Percentiles rank a stretch among this genome's conserved stretches.
Conservation (phyloP, 2,113 vertebrate genomes). For the Anguilla rostrata region DNA sequence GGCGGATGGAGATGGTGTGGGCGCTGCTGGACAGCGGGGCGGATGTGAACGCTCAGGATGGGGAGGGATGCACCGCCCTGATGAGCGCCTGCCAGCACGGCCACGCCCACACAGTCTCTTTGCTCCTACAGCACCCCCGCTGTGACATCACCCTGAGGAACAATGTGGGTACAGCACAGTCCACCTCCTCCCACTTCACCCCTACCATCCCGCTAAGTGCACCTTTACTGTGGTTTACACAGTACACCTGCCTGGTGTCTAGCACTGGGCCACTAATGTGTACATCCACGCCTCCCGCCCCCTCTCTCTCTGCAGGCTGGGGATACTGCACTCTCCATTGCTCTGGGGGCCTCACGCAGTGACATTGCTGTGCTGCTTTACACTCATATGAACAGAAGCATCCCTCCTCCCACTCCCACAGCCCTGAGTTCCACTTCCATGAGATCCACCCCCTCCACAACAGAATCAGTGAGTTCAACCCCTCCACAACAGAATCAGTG, state of each 20-base stretch:
- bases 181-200: not conserved
- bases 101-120: not conserved
- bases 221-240: too few species aligned
- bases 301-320: constrained; percentile 74
- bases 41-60: not conserved
- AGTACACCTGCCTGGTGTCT: constrained; percentile 4
- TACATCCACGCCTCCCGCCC: too few species aligned
- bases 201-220: too few species aligned
- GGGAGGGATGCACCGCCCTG: not conserved
- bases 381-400: constrained; percentile 71
- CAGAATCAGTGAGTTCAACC: too few species aligned
- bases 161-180: not conserved
- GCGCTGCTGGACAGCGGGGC: not conserved
- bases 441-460: not conserved
- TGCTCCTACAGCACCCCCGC: not conserved
- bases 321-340: constrained; percentile 85
- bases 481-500: too few species aligned
- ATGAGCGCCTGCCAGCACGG: not conserved
- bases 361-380: constrained; percentile 85
- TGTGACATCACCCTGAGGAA: not conserved
- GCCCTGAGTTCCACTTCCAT: constrained; percentile 63
- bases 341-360: constrained; percentile 84
- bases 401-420: constrained; percentile 42
- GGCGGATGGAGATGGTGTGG: not conserved
- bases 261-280: too few species aligned